Percentiles rank a stretch among this genome's conserved stretches.
phyloP scores from a whole-genome alignment of 92 coral and sea anemone genomes.

The Phymanthus crucifer region DNA sequence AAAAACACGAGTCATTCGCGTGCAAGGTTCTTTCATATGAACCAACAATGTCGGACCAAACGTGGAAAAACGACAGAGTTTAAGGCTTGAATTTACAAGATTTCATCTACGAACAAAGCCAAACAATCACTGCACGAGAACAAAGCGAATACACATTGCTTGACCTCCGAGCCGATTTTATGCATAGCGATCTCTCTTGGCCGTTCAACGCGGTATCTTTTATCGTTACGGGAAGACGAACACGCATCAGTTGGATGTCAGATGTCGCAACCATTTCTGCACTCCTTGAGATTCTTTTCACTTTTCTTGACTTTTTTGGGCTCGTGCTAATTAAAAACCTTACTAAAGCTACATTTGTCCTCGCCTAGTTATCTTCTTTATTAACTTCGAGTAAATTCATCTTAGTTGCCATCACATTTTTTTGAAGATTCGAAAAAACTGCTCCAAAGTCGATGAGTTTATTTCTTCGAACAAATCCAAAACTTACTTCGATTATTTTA shows the following conservation, averaged over 20 bases:
- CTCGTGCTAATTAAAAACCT: no score
- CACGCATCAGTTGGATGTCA: background rate
- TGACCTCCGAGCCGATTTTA: constrained; percentile 23
- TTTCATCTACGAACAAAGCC: constrained; percentile 2
- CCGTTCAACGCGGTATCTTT: constrained; percentile 11
- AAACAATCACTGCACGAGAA: constrained; percentile 38
- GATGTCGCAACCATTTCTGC: background rate
- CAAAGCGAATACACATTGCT: constrained; percentile 26
- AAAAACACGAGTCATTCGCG: background rate
- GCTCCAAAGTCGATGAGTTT: no score
- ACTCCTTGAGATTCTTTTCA: background rate
- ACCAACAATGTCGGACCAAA: background rate
- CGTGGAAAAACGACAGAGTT: background rate
- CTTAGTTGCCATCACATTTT: no score
- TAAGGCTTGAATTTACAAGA: background rate
- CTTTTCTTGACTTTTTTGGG: no score
- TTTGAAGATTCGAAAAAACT: no score
- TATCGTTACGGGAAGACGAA: background rate
- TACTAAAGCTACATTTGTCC: no score
- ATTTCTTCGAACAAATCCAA: no score
- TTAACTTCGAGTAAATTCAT: no score
- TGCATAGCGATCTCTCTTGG: constrained; percentile 3
- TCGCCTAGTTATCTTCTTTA: no score
- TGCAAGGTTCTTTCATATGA: background rate
- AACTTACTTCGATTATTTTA: no score